These are phyloP conservation scores for Drosophila sechellia DNA, from an alignment of 1,140 invertebrate genomes.

Conservation along the genomic window DNA sequence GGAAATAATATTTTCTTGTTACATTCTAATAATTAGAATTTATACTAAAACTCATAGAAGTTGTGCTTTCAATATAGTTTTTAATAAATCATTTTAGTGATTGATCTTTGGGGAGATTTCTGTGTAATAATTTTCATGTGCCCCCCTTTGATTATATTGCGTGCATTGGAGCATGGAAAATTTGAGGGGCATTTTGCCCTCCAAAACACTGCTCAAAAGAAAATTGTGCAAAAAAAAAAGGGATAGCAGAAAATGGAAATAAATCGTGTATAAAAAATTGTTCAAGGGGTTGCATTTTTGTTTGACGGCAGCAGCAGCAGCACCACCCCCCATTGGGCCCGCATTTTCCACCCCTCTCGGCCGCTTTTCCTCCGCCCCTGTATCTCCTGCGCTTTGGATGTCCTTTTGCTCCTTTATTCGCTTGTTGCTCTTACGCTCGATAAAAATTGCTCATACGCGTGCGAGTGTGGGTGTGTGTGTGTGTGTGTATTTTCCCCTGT, in stretches of 20 bases:
- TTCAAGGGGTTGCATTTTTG: constrained; percentile 75
- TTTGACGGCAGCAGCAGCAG: constrained; percentile 50
- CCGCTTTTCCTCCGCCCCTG: neutral
- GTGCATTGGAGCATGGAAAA: constrained; percentile 58
- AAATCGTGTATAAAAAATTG: constrained; percentile 80
- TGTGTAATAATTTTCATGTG: constrained; percentile 4
- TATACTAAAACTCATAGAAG: no score
- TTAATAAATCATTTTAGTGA: neutral
- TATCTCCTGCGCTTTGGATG: constrained; percentile 8
- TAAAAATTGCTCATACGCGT: constrained; percentile 70
- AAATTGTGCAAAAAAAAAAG: constrained; percentile 52
- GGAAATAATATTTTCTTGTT: no score
- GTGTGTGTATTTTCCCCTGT: constrained; percentile 20
- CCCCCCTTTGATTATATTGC: constrained; percentile 12
- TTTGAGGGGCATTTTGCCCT: neutral
- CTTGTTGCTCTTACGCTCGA: constrained; percentile 74
- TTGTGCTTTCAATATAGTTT: no score
- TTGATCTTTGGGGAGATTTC: constrained; percentile 1
- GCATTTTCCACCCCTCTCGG: neutral
- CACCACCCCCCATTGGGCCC: neutral
- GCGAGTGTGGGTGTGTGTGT: constrained; percentile 20
- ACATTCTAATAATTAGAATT: no score
- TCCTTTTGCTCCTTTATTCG: constrained; percentile 30
- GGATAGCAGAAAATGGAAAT: constrained; percentile 60
- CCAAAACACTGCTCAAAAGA: constrained; percentile 5